Evolutionary conservation across 1,140 invertebrate species (phyloP).

Genomic region (Mya arenaria): DNA sequence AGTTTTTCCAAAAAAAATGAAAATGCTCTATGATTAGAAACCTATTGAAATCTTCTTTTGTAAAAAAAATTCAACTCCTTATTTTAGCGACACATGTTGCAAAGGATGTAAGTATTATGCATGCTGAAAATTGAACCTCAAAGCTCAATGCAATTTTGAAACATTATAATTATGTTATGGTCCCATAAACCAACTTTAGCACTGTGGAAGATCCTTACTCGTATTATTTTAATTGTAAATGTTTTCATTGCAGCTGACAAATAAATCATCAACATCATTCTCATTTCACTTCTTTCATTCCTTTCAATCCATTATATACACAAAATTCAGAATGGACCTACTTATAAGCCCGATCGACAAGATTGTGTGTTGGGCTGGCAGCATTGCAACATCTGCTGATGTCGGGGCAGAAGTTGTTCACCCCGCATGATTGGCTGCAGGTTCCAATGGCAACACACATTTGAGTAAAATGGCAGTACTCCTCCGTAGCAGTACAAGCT

Average conservation of each 20-base stretch:
- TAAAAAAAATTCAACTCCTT: too few relatives aligned
- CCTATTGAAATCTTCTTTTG: too few relatives aligned
- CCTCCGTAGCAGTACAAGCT: not conserved
- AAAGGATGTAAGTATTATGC: too few relatives aligned
- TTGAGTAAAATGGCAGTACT: slow-evolving; percentile 3
- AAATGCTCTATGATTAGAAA: too few relatives aligned
- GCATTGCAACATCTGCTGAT: not conserved
- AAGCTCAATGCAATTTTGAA: too few relatives aligned
- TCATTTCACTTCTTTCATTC: not conserved
- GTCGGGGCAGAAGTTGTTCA: not conserved
- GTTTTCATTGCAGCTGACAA: too few relatives aligned
- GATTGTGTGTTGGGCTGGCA: not conserved
- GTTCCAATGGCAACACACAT: not conserved
- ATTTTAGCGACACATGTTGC: too few relatives aligned
- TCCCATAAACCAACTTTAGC: not conserved
- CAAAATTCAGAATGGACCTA: slow-evolving; percentile 1
- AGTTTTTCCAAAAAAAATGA: too few relatives aligned
- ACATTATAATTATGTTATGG: too few relatives aligned
- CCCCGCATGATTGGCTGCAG: not conserved
- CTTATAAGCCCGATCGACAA: not conserved
- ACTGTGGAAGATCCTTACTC: not conserved
- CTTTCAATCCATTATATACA: not conserved
- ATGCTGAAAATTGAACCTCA: too few relatives aligned
- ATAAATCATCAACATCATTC: too few relatives aligned
- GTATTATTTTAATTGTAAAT: too few relatives aligned